Evolutionary conservation across 2,113 vertebrate species (phyloP), one percentile per base, ranked within the genome.

Genomic region (Elgaria multicarinata): DNA sequence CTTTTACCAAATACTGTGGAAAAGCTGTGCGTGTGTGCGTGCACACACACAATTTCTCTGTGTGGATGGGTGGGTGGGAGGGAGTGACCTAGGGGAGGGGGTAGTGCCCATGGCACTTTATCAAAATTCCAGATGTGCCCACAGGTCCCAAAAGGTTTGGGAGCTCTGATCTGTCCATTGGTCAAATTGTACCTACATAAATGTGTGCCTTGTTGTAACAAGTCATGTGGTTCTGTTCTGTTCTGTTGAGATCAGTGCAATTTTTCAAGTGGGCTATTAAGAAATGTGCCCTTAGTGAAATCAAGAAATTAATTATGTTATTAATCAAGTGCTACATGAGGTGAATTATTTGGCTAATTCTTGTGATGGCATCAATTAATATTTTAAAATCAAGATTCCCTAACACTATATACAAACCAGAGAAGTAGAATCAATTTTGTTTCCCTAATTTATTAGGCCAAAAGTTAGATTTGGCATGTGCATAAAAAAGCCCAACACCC

Each of bases 381-480:
- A 85, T 87, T 87, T 80, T 67, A 50, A 67, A 69, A 69, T 78
- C 66, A 87, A 18, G 28, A 87, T 66, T 77, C 20, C 58, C 33
- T 26, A 64, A 26, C 13, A 5, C 12, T 79, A n/a, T 36, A 20
- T 39, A 50, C 74, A 74, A 88, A 62, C 0, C 1, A 7, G 46
- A 75, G 72, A 22, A 83, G 87, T 86, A 89, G 92, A 93, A 90
- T 93, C 89, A 53, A 83, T 8, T 0, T 83, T 88, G 84, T 85
- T 93, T 89, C 84, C 85, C 91, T 85, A 93, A 93, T 95, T 93
- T 87, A 85, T 91, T 93, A 92, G 74, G 89, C 50, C 77, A 93
- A 86, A n/a, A 91, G 78, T 78, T 85, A 66, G n/a, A 86, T 88
- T 94, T 91, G 87, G 86, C 18, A 33, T 75, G 92, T 82, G 36